These are phyloP conservation scores for Tolypeutes matacus DNA, from an alignment of 2,797 vertebrate species.

Conservation along the genomic window DNA sequence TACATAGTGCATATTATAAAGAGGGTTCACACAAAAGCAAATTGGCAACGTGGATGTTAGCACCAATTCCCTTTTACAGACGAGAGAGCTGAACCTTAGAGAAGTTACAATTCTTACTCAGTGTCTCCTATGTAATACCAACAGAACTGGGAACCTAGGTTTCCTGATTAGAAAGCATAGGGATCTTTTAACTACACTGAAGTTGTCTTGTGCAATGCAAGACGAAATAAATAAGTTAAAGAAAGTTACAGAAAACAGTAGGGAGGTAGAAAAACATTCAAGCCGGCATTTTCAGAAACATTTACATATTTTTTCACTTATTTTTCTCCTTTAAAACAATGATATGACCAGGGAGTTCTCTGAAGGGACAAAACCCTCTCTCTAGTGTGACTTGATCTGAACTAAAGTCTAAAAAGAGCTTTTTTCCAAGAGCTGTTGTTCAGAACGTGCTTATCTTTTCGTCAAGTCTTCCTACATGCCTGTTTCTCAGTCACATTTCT, in stretches of 20 bases:
- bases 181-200: not conserved
- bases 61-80: slow-evolving; percentile 13
- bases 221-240: not conserved
- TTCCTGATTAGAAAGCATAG: slow-evolving; percentile 45
- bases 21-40: not conserved
- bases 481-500: not conserved
- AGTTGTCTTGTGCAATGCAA: slow-evolving; percentile 25
- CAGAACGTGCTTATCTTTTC: not conserved
- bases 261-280: not conserved
- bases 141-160: not conserved
- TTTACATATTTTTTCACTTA: not conserved
- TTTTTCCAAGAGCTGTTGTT: not conserved
- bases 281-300: slow-evolving; percentile 40
- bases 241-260: slow-evolving; percentile 26
- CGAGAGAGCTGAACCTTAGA: not conserved
- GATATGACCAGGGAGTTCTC: not conserved
- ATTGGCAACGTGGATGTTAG: not conserved
- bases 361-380: not conserved
- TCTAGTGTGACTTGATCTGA: not conserved
- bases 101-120: not conserved
- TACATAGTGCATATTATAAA: not conserved
- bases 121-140: not conserved
- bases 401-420: not conserved
- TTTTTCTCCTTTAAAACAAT: not conserved
- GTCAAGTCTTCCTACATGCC: not conserved